These are phyloP conservation scores for Leucoptera coffeella DNA, from an alignment of 2,888 invertebrate genomes.

Conservation along the genomic window DNA sequence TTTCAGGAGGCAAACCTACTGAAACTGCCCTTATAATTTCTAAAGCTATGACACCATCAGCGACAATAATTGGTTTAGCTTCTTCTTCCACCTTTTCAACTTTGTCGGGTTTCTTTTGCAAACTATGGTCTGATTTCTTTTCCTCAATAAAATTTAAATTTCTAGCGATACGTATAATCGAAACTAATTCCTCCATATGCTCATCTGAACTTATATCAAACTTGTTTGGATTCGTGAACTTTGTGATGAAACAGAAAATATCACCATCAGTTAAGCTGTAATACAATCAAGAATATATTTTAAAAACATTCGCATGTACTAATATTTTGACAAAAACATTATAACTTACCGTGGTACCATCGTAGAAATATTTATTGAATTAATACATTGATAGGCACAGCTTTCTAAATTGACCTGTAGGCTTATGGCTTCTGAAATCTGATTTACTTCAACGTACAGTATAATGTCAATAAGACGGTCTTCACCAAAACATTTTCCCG, in stretches of 20 bases:
- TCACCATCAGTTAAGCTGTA: conserved; percentile 27
- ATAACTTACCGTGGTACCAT: conserved; percentile 24
- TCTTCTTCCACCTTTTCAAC: conserved; percentile 5
- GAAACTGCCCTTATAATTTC: conserved; percentile 22
- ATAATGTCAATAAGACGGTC: conserved; percentile 20
- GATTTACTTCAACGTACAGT: conserved; percentile 25
- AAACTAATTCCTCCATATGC: conserved; percentile 22
- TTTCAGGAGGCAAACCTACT: conserved; percentile 17
- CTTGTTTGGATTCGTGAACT: conserved; percentile 23
- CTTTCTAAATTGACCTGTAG: conserved; percentile 18
- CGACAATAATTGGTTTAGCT: conserved; percentile 13
- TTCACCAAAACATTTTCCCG: conserved; percentile 23
- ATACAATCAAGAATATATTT: too few species aligned
- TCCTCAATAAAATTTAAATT: conserved; percentile 5
- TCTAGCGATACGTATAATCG: conserved; percentile 25
- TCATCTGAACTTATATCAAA: conserved; percentile 15
- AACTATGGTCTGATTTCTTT: conserved; percentile 4
- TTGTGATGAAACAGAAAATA: conserved; percentile 26
- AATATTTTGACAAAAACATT: too few species aligned
- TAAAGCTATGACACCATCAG: conserved; percentile 27
- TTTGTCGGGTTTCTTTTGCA: not conserved
- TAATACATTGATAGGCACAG: conserved; percentile 22
- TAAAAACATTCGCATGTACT: too few species aligned
- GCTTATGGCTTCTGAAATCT: conserved; percentile 14
- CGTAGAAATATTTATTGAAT: conserved; percentile 18